A percentile compares a stretch with the other conserved stretches of the same genome.
Conservation (phyloP, 2,888 invertebrate genomes). For the Drosophila diplacantha region DNA sequence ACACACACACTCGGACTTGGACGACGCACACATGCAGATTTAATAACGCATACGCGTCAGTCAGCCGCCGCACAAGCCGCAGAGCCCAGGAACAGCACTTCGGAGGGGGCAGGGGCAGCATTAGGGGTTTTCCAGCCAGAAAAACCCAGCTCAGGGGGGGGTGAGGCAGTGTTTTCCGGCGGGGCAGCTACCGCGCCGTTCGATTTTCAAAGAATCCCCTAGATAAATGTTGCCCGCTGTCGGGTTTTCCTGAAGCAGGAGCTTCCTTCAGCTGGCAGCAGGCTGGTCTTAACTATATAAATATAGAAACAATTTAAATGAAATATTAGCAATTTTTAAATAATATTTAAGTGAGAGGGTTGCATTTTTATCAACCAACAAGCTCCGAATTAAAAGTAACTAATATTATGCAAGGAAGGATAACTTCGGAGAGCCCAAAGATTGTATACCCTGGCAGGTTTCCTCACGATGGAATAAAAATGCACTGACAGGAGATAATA, state of each 20-base stretch:
- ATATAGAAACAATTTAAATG: background rate
- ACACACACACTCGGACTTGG: background rate
- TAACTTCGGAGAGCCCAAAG: too few relatives aligned
- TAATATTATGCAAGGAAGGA: too few relatives aligned
- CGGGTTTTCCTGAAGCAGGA: background rate
- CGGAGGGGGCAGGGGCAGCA: slow-evolving; percentile 3
- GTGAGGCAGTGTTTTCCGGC: background rate
- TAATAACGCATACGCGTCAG: slow-evolving; percentile 71
- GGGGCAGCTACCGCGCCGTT: slow-evolving; percentile 28
- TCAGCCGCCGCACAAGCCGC: slow-evolving; percentile 68
- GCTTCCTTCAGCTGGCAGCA: background rate
- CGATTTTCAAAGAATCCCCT: slow-evolving; percentile 63
- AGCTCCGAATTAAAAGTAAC: too few relatives aligned
- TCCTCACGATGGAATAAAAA: too few relatives aligned
- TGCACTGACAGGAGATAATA: too few relatives aligned
- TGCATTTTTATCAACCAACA: too few relatives aligned
- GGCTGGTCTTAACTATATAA: background rate
- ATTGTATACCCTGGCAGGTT: too few relatives aligned
- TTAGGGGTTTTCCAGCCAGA: slow-evolving; percentile 12
- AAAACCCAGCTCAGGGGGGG: background rate
- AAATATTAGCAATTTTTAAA: background rate
- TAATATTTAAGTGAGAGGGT: too few relatives aligned
- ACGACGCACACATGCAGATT: slow-evolving; percentile 57
- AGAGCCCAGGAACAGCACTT: slow-evolving; percentile 41
- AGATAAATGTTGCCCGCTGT: slow-evolving; percentile 25